These are phyloP conservation scores for Protonibea diacanthus DNA, from an alignment of 2,797 vertebrate species.

Conservation along the genomic window DNA sequence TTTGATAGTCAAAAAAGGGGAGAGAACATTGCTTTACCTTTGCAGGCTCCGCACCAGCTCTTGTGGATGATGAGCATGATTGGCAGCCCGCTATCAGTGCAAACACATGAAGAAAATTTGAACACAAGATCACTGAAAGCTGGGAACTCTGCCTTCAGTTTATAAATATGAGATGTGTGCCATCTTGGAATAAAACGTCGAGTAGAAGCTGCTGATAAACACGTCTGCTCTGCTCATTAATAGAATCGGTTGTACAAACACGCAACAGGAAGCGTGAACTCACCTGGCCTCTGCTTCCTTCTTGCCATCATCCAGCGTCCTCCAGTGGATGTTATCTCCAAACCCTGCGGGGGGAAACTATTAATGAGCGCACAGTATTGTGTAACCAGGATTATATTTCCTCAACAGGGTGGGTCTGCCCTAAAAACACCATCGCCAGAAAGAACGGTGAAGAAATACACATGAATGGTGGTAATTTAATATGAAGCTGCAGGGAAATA, in stretches of 20 bases:
- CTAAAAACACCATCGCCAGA: slow-evolving; percentile 42
- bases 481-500: slow-evolving; percentile 8
- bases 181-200: background rate
- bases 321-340: slow-evolving; percentile 97
- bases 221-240: background rate
- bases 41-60: slow-evolving; percentile 99
- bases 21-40: slow-evolving; percentile 86
- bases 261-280: slow-evolving; percentile 25
- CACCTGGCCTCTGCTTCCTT: slow-evolving; percentile 96
- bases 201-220: background rate
- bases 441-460: slow-evolving; percentile 15
- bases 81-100: slow-evolving; percentile 90
- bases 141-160: background rate
- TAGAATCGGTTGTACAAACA: slow-evolving; percentile 13
- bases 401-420: slow-evolving; percentile 48
- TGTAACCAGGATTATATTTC: slow-evolving; percentile 39
- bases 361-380: slow-evolving; percentile 20
- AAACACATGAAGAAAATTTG: slow-evolving; percentile 49
- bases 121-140: background rate
- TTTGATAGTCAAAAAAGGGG: background rate
- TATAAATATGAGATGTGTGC: background rate
- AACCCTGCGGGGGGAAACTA: slow-evolving; percentile 86
- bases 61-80: slow-evolving; percentile 98
- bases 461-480: slow-evolving; percentile 36
- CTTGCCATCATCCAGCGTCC: slow-evolving; percentile 95